These are phyloP conservation scores for Drosophila ficusphila DNA, from an alignment of 1,140 invertebrate genomes.

Conservation along the genomic window DNA sequence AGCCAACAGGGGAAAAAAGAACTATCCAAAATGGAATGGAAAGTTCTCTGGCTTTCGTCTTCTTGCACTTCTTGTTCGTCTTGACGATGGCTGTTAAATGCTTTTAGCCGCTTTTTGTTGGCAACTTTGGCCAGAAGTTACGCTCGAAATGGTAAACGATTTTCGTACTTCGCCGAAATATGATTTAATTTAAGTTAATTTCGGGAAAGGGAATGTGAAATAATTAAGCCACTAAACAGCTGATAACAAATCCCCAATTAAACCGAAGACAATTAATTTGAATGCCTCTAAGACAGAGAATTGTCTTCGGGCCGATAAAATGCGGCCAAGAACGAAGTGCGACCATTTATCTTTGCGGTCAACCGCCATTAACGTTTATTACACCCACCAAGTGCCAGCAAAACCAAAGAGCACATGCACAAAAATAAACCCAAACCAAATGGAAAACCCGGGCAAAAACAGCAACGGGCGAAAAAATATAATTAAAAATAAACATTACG, in stretches of 20 bases:
- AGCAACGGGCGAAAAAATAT: slow-evolving; percentile 64
- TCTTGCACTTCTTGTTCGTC: slow-evolving; percentile 15
- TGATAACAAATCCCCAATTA: slow-evolving; percentile 80
- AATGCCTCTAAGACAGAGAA: slow-evolving; percentile 41
- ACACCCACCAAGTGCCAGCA: slow-evolving; percentile 65
- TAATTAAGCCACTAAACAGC: slow-evolving; percentile 76
- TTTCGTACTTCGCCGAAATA: slow-evolving; percentile 19
- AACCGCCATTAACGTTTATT: slow-evolving; percentile 81
- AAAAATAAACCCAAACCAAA: slow-evolving; percentile 20
- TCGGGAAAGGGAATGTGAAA: slow-evolving; percentile 41
- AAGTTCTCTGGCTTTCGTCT: slow-evolving; percentile 38
- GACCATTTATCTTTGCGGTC: slow-evolving; percentile 77
- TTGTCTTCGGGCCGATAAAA: slow-evolving; percentile 45
- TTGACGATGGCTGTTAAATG: slow-evolving; percentile 56
- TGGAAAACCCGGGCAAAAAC: slow-evolving; percentile 30
- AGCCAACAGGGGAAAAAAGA: slow-evolving; percentile 22
- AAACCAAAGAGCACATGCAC: slow-evolving; percentile 69
- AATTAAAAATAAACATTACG: slow-evolving; percentile 82
- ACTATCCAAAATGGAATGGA: slow-evolving; percentile 31
- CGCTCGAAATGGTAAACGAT: slow-evolving; percentile 32
- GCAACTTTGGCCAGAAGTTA: slow-evolving; percentile 43
- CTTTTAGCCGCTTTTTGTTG: slow-evolving; percentile 69
- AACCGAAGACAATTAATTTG: slow-evolving; percentile 64
- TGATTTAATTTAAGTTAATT: slow-evolving; percentile 24
- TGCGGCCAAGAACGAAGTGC: slow-evolving; percentile 59